Evolutionary conservation across 2,797 vertebrate genomes (phyloP).

Genomic region (Sphaeramia orbicularis): DNA sequence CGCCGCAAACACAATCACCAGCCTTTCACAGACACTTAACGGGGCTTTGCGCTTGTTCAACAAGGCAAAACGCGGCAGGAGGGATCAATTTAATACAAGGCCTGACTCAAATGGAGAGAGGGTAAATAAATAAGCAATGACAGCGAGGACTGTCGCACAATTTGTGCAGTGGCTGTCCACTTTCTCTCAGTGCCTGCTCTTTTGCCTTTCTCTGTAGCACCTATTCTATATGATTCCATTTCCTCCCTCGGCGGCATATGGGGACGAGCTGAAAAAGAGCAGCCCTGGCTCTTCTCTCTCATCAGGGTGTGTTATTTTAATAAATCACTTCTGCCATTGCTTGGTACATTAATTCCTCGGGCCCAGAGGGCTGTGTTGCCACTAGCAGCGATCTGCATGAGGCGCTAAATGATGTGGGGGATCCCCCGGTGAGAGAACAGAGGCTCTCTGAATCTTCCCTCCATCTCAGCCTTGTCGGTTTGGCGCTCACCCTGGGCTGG

Average conservation of each 20-base stretch:
- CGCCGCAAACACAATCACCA: slow-evolving; percentile 80
- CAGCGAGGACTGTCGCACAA: slow-evolving; percentile 72
- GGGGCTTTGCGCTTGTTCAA: slow-evolving; percentile 82
- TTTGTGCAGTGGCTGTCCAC: slow-evolving; percentile 72
- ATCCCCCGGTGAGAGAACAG: slow-evolving; percentile 77
- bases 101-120: slow-evolving; percentile 78
- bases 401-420: slow-evolving; percentile 84
- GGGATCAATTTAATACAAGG: slow-evolving; percentile 81
- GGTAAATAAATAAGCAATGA: slow-evolving; percentile 83
- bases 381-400: slow-evolving; percentile 81
- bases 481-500: slow-evolving; percentile 70
- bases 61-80: slow-evolving; percentile 81
- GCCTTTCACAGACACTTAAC: slow-evolving; percentile 83
- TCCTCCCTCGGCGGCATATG: slow-evolving; percentile 51
- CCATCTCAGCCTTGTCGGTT: slow-evolving; percentile 58
- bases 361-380: slow-evolving; percentile 74
- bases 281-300: slow-evolving; percentile 55
- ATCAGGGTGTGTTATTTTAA: slow-evolving; percentile 68
- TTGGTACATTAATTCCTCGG: slow-evolving; percentile 71
- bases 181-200: slow-evolving; percentile 53
- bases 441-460: slow-evolving; percentile 66
- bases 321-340: slow-evolving; percentile 75
- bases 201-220: slow-evolving; percentile 30
- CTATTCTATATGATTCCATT: slow-evolving; percentile 50
- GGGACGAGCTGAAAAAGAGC: slow-evolving; percentile 56